Percentiles rank a stretch among this genome's conserved stretches.
phyloP scores from a whole-genome alignment of 2,888 invertebrate genomes.

The Phengaris alcon region DNA sequence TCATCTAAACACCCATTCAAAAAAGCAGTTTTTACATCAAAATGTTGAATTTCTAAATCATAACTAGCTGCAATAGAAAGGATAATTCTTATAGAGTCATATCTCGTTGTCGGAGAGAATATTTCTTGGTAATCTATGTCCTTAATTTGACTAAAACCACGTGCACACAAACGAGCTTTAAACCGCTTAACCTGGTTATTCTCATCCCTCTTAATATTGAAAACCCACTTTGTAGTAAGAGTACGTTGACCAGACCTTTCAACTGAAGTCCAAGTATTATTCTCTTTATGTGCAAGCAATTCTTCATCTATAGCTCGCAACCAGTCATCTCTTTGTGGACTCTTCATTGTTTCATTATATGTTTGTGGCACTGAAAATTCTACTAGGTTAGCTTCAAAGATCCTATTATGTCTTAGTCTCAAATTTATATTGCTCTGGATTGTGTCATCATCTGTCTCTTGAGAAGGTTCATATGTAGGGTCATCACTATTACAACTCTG shows the following conservation, averaged over 20 bases:
- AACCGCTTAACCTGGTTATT: not conserved
- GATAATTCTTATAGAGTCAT: constrained; percentile 39
- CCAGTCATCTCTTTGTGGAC: too few relatives aligned
- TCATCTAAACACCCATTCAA: constrained; percentile 39
- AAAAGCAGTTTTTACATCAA: constrained; percentile 40
- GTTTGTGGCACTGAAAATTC: too few relatives aligned
- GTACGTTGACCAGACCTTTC: too few relatives aligned
- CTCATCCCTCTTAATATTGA: too few relatives aligned
- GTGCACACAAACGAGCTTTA: constrained; percentile 39
- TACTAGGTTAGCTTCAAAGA: too few relatives aligned
- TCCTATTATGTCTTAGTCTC: too few relatives aligned
- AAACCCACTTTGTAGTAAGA: too few relatives aligned
- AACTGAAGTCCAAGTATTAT: too few relatives aligned
- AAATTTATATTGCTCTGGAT: constrained; percentile 30
- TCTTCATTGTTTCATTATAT: too few relatives aligned
- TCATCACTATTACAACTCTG: constrained; percentile 34
- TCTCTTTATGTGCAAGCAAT: too few relatives aligned
- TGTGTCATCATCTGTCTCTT: constrained; percentile 33
- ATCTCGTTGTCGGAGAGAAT: constrained; percentile 38
- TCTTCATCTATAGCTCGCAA: too few relatives aligned
- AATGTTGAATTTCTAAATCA: constrained; percentile 20
- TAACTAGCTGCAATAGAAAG: constrained; percentile 36
- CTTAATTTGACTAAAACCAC: constrained; percentile 38
- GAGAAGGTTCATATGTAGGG: constrained; percentile 40
- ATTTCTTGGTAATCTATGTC: constrained; percentile 38